Evolutionary conservation across 1,140 invertebrate genomes (phyloP).

Genomic region (Lamellibrachia luymesi): DNA sequence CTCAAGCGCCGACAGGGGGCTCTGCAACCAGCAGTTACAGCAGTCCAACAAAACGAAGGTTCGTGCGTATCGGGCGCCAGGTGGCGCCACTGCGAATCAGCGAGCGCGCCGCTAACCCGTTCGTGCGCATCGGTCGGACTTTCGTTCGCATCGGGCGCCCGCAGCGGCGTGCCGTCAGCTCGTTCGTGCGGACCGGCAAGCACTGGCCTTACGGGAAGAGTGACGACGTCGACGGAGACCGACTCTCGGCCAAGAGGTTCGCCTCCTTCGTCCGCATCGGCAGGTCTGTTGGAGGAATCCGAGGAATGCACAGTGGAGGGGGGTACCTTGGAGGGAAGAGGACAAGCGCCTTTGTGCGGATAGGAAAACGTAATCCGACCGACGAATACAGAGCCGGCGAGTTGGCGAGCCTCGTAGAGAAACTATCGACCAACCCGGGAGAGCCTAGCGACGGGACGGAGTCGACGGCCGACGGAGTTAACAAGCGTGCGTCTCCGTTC

Average conservation of each 20-base stretch:
- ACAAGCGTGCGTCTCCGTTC: not conserved
- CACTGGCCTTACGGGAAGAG: not conserved
- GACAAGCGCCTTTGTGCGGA: not conserved
- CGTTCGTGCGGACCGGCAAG: not conserved
- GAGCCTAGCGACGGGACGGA: not conserved
- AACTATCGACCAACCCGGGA: not conserved
- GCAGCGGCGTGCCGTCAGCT: not conserved
- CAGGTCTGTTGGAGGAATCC: no score
- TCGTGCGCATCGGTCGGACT: not conserved
- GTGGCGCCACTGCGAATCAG: not conserved
- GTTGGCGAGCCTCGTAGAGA: not conserved
- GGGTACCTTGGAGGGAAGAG: not conserved
- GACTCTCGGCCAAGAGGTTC: not conserved
- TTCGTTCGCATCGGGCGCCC: no score
- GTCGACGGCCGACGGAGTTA: no score
- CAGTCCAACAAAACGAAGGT: not conserved
- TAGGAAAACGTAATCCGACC: not conserved
- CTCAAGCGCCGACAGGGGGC: no score
- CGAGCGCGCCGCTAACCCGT: not conserved
- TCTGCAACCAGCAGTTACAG: not conserved
- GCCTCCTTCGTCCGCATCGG: not conserved
- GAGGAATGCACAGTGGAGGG: no score
- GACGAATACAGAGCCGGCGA: not conserved
- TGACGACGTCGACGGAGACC: not conserved
- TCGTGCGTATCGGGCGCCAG: not conserved